Evolutionary conservation across 2,113 vertebrate species (phyloP).

Genomic region (Lasiurus cinereus): DNA sequence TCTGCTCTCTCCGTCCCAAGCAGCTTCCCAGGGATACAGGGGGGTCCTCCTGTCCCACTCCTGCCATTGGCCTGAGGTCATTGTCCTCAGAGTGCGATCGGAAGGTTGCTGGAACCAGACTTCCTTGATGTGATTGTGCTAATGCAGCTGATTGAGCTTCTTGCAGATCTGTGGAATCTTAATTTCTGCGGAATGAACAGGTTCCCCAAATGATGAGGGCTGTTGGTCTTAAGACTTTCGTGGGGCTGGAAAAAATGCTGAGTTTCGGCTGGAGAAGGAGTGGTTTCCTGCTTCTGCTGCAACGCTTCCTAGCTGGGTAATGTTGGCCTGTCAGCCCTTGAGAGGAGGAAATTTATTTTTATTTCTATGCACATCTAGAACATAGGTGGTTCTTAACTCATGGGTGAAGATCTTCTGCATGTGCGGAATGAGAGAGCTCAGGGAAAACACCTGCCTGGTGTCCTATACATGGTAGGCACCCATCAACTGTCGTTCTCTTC

Average conservation of each 20-base stretch:
- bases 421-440: not conserved
- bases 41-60: not conserved
- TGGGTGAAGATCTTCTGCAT: not conserved
- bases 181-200: not conserved
- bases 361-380: too few relatives aligned
- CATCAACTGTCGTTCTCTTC: not conserved
- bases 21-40: not conserved
- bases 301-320: not conserved
- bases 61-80: not conserved
- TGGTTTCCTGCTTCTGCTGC: not conserved
- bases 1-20: not conserved
- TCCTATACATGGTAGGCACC: rapidly evolving
- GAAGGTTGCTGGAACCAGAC: not conserved
- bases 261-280: not conserved
- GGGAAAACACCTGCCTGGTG: not conserved
- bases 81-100: not conserved
- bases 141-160: not conserved
- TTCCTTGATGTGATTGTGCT: not conserved
- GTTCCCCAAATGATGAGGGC: not conserved
- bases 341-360: not conserved
- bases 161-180: not conserved
- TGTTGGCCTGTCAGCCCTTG: not conserved
- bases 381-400: not conserved
- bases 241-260: not conserved
- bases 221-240: not conserved